These are phyloP conservation scores for Ochlodes sylvanus DNA, from an alignment of 2,888 invertebrate genomes.

Conservation along the genomic window DNA sequence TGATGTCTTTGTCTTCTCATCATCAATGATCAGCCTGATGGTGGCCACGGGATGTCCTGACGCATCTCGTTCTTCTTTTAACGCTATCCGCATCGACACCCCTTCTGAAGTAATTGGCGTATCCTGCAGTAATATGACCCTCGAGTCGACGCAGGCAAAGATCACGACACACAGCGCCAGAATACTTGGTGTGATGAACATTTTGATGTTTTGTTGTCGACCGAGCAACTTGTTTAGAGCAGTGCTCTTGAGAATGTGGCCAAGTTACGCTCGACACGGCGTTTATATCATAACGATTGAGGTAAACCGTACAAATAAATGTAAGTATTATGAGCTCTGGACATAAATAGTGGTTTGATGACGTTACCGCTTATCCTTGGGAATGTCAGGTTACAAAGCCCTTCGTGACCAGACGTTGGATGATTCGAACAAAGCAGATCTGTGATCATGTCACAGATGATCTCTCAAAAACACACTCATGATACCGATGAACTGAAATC, in stretches of 20 bases:
- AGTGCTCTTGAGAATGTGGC: not conserved
- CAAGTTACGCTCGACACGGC: not conserved
- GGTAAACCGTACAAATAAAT: no score
- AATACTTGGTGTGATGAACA: slow-evolving; percentile 16
- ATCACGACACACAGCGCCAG: slow-evolving; percentile 2
- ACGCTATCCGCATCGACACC: slow-evolving; percentile 12
- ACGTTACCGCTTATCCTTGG: not conserved
- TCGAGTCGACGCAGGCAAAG: slow-evolving; percentile 2
- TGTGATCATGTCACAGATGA: no score
- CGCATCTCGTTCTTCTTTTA: slow-evolving; percentile 23
- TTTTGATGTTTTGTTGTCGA: slow-evolving; percentile 12
- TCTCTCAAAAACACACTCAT: no score
- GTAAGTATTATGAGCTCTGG: no score
- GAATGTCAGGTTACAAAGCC: no score
- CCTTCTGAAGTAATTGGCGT: slow-evolving; percentile 14
- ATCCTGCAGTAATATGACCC: slow-evolving; percentile 22
- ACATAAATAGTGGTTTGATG: not conserved
- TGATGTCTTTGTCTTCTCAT: not conserved
- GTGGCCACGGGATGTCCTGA: slow-evolving; percentile 20
- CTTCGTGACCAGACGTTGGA: no score
- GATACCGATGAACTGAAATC: no score
- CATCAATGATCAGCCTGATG: slow-evolving; percentile 15
- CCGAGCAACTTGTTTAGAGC: not conserved
- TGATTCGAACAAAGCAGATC: no score
- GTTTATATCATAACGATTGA: not conserved